Percentiles rank a stretch among this genome's conserved stretches.
Conservation (phyloP, 2,888 invertebrate genomes). For the Aspidiotus destructor region DNA sequence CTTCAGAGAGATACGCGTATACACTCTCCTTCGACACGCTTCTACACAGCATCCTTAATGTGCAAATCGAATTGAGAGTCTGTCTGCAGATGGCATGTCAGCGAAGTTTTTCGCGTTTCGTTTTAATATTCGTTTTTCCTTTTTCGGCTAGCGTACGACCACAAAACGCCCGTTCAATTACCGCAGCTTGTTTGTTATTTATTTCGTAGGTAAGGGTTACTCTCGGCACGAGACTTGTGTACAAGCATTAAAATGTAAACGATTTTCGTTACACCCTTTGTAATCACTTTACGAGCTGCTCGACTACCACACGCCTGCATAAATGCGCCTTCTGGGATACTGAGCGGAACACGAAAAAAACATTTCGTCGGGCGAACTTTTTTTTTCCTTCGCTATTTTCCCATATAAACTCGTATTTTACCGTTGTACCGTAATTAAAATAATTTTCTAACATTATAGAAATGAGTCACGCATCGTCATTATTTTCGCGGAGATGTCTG, state of each 20-base stretch:
- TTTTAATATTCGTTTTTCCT: neutral
- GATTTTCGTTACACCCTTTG: constrained; percentile 12
- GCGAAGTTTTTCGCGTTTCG: too few species aligned
- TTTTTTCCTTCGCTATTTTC: too few species aligned
- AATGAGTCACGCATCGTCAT: constrained; percentile 4
- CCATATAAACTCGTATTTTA: too few species aligned
- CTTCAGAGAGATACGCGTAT: too few species aligned
- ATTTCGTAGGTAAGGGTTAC: constrained; percentile 5
- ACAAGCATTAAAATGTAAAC: constrained; percentile 13
- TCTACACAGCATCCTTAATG: too few species aligned
- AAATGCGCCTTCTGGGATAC: constrained; percentile 4
- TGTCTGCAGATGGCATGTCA: too few species aligned
- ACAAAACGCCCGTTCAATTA: constrained; percentile 4
- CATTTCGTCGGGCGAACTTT: too few species aligned
- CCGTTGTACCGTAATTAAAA: neutral
- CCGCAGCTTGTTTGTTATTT: constrained; percentile 4
- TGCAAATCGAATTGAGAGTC: too few species aligned
- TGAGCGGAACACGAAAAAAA: neutral
- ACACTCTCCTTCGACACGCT: too few species aligned
- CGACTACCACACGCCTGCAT: neutral
- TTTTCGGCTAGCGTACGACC: neutral
- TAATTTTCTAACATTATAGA: constrained; percentile 2
- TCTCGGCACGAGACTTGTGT: constrained; percentile 1
- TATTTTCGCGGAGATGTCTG: neutral
- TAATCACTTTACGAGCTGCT: constrained; percentile 12